Base-by-base conservation (phyloP, 2,888 invertebrate genomes). In the Agrotis segetum region DNA sequence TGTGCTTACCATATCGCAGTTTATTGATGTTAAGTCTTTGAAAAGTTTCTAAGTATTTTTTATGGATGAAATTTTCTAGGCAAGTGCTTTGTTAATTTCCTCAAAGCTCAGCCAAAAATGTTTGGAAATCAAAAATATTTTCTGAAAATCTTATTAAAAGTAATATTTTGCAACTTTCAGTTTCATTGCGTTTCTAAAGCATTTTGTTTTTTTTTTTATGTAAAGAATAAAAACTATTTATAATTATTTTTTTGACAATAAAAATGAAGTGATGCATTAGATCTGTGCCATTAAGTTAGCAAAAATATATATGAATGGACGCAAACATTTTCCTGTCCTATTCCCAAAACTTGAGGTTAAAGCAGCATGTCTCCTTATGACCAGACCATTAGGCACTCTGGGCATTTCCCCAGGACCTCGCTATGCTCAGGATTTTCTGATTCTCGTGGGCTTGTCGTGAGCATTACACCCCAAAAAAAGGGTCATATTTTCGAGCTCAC, bases 231-330 rank as follows among this genome's bases (percentile, higher is more conserved):
- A 49, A 66, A 40, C 3, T 0, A 14, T 61, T 49, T 29, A 13
- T 34, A 6, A 13, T 34, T 47, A 21, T 13, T 19, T 66, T 64
- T 34, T 47, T 52, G 67, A 74, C 47, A 40, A 58, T 34, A 53
- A 46, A 58, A 67, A 61, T 21, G 4, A 58, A 47, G 58, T 74
- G 56, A 72, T 81, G 19, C 65, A 58, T 52, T 60, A 66, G 74
- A 84, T 76, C 74, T 79, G 76, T 76, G 59, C 47, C 66, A 76
- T 68, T 79, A 34, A 19, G 9, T 24, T 65, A 24, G 46, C 11
- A 44, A 49, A 29, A 16, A 29, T 40, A 44, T 13, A 14, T 40
- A 24, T 46, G 11, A 49, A 29, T 14, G 7, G 34, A 46, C 52
- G 16, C 24, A 55, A 40, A 7, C 7, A 34, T 34, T 11, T 9